Conservation (phyloP, 2,113 vertebrate genomes). For the Phycodurus eques region DNA sequence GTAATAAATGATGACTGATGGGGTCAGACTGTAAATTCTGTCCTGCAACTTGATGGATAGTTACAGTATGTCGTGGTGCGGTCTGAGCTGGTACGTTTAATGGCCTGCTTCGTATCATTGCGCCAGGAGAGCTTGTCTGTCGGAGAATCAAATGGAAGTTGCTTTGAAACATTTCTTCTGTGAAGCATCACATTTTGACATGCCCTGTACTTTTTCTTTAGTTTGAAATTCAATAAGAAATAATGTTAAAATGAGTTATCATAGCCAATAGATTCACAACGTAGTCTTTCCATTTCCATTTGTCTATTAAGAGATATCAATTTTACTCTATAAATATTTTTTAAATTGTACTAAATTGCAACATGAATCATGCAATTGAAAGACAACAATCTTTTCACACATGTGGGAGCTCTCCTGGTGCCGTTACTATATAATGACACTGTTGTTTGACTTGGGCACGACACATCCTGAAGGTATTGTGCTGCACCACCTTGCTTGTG, state of each 20-base stretch:
- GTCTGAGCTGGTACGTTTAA: slow-evolving; percentile 61
- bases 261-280: background rate
- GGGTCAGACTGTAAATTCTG: slow-evolving; percentile 70
- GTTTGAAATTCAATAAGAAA: background rate
- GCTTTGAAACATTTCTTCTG: slow-evolving; percentile 45
- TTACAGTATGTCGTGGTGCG: slow-evolving; percentile 39
- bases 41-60: slow-evolving; percentile 66
- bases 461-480: slow-evolving; percentile 58
- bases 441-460: slow-evolving; percentile 62
- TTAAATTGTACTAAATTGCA: background rate
- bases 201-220: slow-evolving; percentile 47
- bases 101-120: slow-evolving; percentile 54
- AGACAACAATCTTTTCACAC: background rate
- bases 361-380: background rate
- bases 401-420: slow-evolving; percentile 29
- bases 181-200: slow-evolving; percentile 57
- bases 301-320: background rate
- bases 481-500: slow-evolving; percentile 51
- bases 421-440: slow-evolving; percentile 57
- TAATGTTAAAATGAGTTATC: background rate
- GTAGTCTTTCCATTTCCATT: background rate
- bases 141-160: slow-evolving; percentile 56
- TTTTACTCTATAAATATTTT: background rate
- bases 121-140: slow-evolving; percentile 42
- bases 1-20: slow-evolving; percentile 74